Base-by-base conservation (phyloP, 2,113 vertebrate genomes). In the Channa maculata region DNA sequence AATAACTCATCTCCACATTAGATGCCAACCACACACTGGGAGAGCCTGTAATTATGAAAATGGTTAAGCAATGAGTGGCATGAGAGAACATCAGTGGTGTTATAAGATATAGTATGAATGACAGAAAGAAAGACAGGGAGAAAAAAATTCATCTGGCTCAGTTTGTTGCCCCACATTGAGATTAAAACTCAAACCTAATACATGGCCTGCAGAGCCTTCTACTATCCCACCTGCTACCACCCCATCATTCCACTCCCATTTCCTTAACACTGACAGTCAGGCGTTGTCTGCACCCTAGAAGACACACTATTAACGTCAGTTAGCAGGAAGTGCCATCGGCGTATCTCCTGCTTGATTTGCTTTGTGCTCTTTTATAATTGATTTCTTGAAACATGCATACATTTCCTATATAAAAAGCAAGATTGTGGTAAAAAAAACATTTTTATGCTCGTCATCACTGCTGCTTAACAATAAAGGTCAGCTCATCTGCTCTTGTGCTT, bases 21-120 rank as follows among this genome's bases (percentile, higher is more conserved):
- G 74, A 86, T 62, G 65, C 48, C 79, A 80, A 43, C 60, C 63
- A 11, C 66, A 72, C 65, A 33, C 70, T 65, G 78, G 71, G 72
- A 77, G 64, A 86, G 58, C 43, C 51, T 78, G 61, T 83, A 86
- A 89, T 85, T 85, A 89, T 73, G 65, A 71, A 82, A 60, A 70
- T 74, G 43, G 64, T 61, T 79, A 65, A 77, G 68, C 77, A 74
- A 67, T 71, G 81, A 88, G 49, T 77, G 69, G 54, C 84, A 68
- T 49, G 33, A 75, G 63, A 58, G 9, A 75, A 82, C 62, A 71
- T 65, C 70, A 48, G 57, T 13, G 8, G 44, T 59, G 75, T 67
- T 86, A 64, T 49, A 65, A 77, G 74, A 87, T 68, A 57, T 15
- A 15, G 41, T 53, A 5, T 85, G 70, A 90, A 68, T 50, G 79